A percentile compares a stretch with the other conserved stretches of the same genome.
These are phyloP conservation scores for Solea senegalensis DNA, from an alignment of 2,113 vertebrate species.

Conservation along the genomic window DNA sequence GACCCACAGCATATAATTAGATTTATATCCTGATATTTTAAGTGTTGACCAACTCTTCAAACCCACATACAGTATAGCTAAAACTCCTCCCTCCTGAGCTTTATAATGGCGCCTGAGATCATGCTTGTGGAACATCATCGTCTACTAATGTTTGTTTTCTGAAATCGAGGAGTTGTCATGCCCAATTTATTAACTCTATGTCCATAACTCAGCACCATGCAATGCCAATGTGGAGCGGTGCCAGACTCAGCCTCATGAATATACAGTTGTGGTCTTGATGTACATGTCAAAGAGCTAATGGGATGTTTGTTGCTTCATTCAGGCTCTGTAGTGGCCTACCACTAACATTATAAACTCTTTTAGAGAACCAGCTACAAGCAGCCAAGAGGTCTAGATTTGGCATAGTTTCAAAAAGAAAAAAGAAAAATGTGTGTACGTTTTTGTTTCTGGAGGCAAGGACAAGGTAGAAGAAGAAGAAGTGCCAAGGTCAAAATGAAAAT, in stretches of 20 bases:
- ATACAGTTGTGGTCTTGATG: conserved; percentile 25
- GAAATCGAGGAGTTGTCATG: not conserved
- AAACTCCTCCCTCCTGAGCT: too few relatives aligned
- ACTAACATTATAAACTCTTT: conserved; percentile 14
- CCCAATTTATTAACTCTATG: conserved; percentile 28
- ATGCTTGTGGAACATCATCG: not conserved
- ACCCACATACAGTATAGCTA: not conserved
- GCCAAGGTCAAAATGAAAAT: too few relatives aligned
- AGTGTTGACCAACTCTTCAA: not conserved
- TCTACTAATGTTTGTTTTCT: conserved; percentile 9
- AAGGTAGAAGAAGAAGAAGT: too few relatives aligned
- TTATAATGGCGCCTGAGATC: too few relatives aligned
- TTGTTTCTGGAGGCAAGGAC: too few relatives aligned
- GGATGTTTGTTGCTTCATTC: conserved; percentile 10
- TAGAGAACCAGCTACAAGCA: conserved; percentile 11
- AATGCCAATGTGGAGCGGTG: not conserved
- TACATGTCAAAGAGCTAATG: not conserved
- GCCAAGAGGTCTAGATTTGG: not conserved
- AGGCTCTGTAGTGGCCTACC: conserved; percentile 2
- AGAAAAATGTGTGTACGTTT: too few relatives aligned
- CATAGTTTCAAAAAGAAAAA: too few relatives aligned
- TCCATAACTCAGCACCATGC: not conserved
- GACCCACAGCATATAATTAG: too few relatives aligned
- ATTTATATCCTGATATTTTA: not conserved
- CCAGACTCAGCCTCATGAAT: conserved; percentile 5